These are phyloP conservation scores for Echiichthys vipera DNA, from an alignment of 2,797 vertebrate genomes.

Conservation along the genomic window DNA sequence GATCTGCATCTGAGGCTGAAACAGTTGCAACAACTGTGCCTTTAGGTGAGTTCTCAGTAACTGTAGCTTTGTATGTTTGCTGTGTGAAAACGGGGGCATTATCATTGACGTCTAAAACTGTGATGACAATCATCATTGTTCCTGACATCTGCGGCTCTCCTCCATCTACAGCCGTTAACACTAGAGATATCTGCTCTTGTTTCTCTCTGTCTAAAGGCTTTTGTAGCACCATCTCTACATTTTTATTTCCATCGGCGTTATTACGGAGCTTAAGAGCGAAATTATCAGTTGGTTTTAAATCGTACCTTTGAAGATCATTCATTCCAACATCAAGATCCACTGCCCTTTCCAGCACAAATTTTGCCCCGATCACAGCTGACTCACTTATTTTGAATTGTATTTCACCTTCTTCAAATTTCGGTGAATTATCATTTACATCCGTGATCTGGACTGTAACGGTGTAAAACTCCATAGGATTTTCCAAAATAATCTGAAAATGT, in stretches of 20 bases:
- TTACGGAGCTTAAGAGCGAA: constrained; percentile 55
- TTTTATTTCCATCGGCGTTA: constrained; percentile 39
- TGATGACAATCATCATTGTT: background rate
- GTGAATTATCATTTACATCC: constrained; percentile 80
- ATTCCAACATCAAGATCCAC: constrained; percentile 46
- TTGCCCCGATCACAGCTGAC: constrained; percentile 50
- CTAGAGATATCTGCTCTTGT: constrained; percentile 62
- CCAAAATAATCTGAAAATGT: constrained; percentile 86
- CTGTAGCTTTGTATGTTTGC: constrained; percentile 23
- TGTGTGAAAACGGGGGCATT: constrained; percentile 56
- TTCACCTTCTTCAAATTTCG: constrained; percentile 60
- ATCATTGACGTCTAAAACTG: constrained; percentile 28
- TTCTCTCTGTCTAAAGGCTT: constrained; percentile 56
- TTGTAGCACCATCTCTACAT: background rate
- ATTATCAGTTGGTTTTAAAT: constrained; percentile 48
- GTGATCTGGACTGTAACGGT: constrained; percentile 77
- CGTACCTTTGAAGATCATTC: constrained; percentile 55
- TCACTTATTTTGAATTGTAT: constrained; percentile 74
- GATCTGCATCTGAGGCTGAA: constrained; percentile 57
- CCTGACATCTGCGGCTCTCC: constrained; percentile 61
- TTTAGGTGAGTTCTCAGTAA: constrained; percentile 72
- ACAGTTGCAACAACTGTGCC: constrained; percentile 72
- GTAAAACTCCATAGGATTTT: constrained; percentile 87
- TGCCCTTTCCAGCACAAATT: constrained; percentile 37
- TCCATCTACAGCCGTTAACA: constrained; percentile 81